Percentiles rank a stretch among this genome's conserved stretches.
These are phyloP conservation scores for Bergia puertoricense DNA, from an alignment of 92 coral and sea anemone genomes.

Conservation along the genomic window DNA sequence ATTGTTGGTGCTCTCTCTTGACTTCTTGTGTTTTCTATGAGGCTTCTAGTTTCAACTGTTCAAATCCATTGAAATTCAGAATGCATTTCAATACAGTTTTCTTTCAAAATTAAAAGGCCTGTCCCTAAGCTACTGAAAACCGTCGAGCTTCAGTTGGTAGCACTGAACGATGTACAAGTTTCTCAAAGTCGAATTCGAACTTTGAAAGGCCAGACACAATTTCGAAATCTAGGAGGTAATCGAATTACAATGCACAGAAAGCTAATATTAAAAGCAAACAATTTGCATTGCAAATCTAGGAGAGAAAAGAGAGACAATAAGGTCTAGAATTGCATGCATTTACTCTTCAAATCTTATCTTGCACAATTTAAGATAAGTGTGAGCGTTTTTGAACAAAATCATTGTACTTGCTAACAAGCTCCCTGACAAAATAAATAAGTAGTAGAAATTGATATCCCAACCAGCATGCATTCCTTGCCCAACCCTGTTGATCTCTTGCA, in stretches of 20 bases:
- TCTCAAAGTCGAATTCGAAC: neutral
- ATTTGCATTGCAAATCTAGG: neutral
- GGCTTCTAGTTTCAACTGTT: no score
- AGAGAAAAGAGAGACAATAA: neutral
- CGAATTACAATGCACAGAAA: constrained; percentile 18
- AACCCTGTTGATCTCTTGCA: constrained; percentile 24
- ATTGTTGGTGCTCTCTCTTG: no score
- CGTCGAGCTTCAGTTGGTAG: no score
- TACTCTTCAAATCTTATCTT: neutral
- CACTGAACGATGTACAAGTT: neutral
- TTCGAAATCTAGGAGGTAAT: neutral
- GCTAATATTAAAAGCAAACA: neutral
- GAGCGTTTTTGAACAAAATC: neutral
- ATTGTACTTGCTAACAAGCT: constrained; percentile 38
- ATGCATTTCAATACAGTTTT: no score
- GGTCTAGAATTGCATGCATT: neutral
- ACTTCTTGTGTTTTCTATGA: no score
- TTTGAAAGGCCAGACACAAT: neutral
- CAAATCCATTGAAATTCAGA: no score
- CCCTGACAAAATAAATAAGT: constrained; percentile 32
- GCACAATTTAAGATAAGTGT: neutral
- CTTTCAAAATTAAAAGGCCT: no score
- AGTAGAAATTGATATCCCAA: constrained; percentile 4
- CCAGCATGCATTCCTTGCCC: constrained; percentile 32
- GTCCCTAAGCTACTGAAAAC: no score